Evolutionary conservation across 2,888 invertebrate genomes (phyloP).

Genomic region (Psylliodes chrysocephalus): DNA sequence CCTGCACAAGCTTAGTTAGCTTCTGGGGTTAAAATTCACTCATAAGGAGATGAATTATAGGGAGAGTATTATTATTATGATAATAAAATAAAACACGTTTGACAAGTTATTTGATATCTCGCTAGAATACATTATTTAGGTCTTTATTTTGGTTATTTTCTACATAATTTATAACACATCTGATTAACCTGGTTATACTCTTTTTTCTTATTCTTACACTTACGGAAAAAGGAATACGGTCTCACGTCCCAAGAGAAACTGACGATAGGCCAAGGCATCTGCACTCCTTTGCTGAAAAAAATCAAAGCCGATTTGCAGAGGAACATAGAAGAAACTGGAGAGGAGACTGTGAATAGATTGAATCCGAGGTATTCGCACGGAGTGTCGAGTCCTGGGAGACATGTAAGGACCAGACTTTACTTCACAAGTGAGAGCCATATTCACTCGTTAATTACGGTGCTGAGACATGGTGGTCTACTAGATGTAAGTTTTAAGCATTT

Average conservation of each 20-base stretch:
- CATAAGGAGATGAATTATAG: too few species aligned
- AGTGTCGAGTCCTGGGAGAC: conserved; percentile 96
- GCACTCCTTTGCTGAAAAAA: conserved; percentile 94
- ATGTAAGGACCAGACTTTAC: conserved; percentile 97
- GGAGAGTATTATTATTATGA: too few species aligned
- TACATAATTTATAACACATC: neutral
- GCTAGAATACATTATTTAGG: neutral
- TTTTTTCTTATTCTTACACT: conserved; percentile 39
- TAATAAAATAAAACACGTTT: too few species aligned
- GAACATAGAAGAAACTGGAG: conserved; percentile 89
- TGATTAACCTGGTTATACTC: conserved; percentile 29
- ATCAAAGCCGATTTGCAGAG: conserved; percentile 94
- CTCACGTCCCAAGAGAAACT: conserved; percentile 94
- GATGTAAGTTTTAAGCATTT: conserved; percentile 70
- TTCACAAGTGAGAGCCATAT: conserved; percentile 99
- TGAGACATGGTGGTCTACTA: conserved; percentile 90
- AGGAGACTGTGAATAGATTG: conserved; percentile 94
- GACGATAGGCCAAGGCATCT: conserved; percentile 96
- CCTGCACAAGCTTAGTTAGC: too few species aligned
- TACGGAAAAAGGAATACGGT: conserved; percentile 85
- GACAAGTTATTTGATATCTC: neutral
- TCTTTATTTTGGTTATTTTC: neutral
- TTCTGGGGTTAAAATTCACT: too few species aligned
- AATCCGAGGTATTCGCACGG: conserved; percentile 99
- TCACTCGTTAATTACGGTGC: conserved; percentile 94